Base-by-base conservation (phyloP, 2,797 vertebrate species). In the Poecilia velifera region DNA sequence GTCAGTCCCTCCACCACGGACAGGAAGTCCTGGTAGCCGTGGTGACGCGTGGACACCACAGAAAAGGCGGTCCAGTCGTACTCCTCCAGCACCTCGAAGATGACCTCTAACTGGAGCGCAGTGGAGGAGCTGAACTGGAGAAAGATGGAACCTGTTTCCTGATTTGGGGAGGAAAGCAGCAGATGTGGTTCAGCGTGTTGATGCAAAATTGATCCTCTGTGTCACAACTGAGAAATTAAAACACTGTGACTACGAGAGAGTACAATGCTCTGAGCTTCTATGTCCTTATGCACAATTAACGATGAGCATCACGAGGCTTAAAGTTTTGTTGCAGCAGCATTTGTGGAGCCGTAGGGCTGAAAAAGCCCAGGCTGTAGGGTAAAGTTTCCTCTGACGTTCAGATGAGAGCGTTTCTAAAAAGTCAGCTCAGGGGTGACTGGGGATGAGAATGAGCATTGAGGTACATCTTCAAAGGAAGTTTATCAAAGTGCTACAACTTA, bases 61-160 rank as follows among this genome's bases (percentile, higher is more conserved):
- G 97, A 98, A 83, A 99, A 99, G 81, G 97, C 89, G 0, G 98
- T 99, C 98, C 98, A 99, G 73, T 99, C 98, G 3, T 99, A 98
- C 87, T 99, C 97, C 90, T 99, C 98, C 92, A 99, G 93, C 89
- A 99, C 97, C 95, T 98, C 97, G 57, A 98, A 98, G 94, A 98
- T 98, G 85, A 98, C 97, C 91, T 96, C 97, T 20, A 99, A 93
- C 76, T 99, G 98, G 85, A 98, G 97, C 79, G 97, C 95, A 0
- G 98, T 98, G 70, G 98, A 98, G 25, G 97, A 97, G 91, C 97
- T 98, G 91, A 99, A 95, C 94, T 99, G 98, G 71, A 98, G 96
- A 95, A 98, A 99, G 85, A 98, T 96, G 86, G 98, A 98, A 91
- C 97, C 97, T 85, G 97, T 96, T 95, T 98, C 98, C 98, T 98